Percentiles rank a stretch among this genome's conserved stretches.
phyloP scores from a whole-genome alignment of 2,113 vertebrate genomes.

The Eurystomus gularis region DNA sequence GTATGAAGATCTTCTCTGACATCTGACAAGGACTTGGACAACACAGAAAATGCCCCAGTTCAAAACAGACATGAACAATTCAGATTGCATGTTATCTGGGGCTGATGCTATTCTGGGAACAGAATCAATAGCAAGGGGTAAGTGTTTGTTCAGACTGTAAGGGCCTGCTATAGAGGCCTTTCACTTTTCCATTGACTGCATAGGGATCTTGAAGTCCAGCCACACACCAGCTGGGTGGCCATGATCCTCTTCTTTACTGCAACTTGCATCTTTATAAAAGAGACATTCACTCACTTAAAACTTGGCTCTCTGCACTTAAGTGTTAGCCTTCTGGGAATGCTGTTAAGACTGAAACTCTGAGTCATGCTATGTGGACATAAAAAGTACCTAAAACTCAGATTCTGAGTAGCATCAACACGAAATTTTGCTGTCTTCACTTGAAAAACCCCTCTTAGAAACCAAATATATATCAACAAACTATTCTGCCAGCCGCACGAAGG shows the following conservation, averaged over 20 bases:
- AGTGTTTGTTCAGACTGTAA: not conserved
- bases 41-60: not conserved
- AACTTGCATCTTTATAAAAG: not conserved
- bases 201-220: not conserved
- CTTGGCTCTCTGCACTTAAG: not conserved
- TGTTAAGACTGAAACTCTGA: not conserved
- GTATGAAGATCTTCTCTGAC: not conserved
- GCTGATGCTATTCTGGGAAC: not conserved
- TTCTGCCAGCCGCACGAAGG: not conserved
- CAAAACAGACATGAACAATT: not conserved
- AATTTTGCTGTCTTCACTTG: not conserved
- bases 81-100: not conserved
- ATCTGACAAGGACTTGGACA: not conserved
- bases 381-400: not conserved
- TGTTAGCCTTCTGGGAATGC: not conserved
- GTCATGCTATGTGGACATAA: not conserved
- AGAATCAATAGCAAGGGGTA: not conserved
- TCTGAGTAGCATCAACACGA: not conserved
- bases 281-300: not conserved
- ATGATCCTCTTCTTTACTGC: not conserved
- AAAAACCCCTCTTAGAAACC: not conserved
- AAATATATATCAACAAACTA: not conserved
- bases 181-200: not conserved
- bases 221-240: not conserved
- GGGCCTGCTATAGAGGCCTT: not conserved